Evolutionary conservation across 2,113 vertebrate species (phyloP), one percentile per base, ranked within the genome.

Genomic region (Xyliphius kryptos): DNA sequence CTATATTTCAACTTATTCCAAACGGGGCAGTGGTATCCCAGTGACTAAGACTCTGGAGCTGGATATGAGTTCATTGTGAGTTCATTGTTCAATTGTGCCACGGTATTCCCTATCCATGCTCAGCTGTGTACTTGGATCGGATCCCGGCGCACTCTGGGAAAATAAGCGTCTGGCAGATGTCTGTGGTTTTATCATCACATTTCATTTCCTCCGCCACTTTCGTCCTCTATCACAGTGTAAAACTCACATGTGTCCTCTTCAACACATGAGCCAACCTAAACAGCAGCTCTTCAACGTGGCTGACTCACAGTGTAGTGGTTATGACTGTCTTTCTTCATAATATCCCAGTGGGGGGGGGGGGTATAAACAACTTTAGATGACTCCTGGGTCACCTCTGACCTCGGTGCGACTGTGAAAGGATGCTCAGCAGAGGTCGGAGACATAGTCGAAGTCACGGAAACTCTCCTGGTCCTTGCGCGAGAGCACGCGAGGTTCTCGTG

Each of bases 401-500:
- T n/a, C n/a, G n/a, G n/a, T n/a, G n/a, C 0, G 12, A 17, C 15
- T 1, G 3, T 19, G n/a, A 14, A 13, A 9, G 32, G 19, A 56
- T n/a, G 20, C 17, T 88, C 89, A 98, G 89, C 95, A 97, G 88
- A 95, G 92, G 80, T 98, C 94, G 47, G 95, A 95, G 78, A 97
- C 91, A 72, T 97, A 98, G 83, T 98, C 95, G 77, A 98, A 98
- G 87, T 98, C 93, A 75, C 84, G 89, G 87, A 98, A 98, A 81
- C 92, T 89, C 57, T 94, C 92, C 84, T 98, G 96, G 70, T 98
- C 94, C 72, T 91, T 94, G 77, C 91, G 91, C 2, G 91, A 88
- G 70, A 98, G 93, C 72, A 90, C 83, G 63, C 94, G 87, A 50
- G 91, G 91, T 85, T 98, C 96, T n/a, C 93, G 91, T 9, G 96